Conservation (phyloP, 2,797 vertebrate genomes). For the Gambusia yucatana region DNA sequence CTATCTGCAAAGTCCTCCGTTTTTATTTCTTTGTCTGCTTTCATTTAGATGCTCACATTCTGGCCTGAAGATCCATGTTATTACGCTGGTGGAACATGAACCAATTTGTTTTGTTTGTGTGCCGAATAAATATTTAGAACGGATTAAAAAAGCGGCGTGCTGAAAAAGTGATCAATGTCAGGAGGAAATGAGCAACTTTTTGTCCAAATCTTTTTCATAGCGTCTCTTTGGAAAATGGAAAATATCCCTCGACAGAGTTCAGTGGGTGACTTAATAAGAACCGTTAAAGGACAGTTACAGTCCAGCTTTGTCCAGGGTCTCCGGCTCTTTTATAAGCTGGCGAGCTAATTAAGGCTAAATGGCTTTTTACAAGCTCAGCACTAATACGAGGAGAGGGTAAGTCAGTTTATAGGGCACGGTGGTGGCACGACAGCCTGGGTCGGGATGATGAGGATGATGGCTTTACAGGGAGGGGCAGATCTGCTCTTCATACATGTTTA, state of each 20-base stretch:
- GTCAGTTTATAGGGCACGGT: conserved; percentile 75
- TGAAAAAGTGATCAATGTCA: neutral
- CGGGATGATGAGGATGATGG: conserved; percentile 11
- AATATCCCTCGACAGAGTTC: conserved; percentile 17
- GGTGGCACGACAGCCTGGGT: conserved; percentile 50
- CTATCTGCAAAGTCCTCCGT: neutral
- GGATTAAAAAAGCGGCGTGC: neutral
- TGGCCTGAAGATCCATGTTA: neutral
- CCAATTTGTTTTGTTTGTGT: conserved; percentile 8
- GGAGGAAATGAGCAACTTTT: conserved; percentile 13
- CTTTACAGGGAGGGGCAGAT: conserved; percentile 45
- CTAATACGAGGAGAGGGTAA: conserved; percentile 85
- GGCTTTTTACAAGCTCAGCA: conserved; percentile 88
- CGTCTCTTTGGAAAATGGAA: conserved; percentile 2
- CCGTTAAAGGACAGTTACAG: conserved; percentile 59
- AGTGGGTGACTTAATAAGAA: conserved; percentile 62
- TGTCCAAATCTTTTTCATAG: neutral
- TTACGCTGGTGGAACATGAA: neutral
- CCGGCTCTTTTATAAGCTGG: conserved; percentile 83
- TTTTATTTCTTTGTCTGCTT: neutral
- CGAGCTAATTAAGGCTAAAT: conserved; percentile 90
- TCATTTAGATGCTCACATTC: conserved; percentile 1
- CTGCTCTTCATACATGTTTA: conserved; percentile 3
- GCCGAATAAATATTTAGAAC: conserved; percentile 14
- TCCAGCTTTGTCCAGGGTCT: conserved; percentile 43